Base-by-base conservation (phyloP, 2,113 vertebrate species). In the Macheiramphus alcinus region DNA sequence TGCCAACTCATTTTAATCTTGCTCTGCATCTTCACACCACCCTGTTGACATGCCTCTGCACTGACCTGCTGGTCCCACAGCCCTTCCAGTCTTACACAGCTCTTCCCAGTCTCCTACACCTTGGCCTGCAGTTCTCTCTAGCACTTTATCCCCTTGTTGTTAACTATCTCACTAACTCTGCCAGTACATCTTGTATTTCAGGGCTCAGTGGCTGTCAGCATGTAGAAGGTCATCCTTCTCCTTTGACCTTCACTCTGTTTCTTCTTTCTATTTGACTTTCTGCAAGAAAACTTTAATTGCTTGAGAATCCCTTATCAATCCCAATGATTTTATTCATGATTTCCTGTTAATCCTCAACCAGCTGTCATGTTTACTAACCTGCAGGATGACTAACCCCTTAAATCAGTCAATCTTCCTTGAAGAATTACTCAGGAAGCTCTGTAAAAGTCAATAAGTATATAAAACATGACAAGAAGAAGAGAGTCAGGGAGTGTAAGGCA, bases 301-400 rank as follows among this genome's bases (percentile, higher is more conserved):
- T 79, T 75, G 66, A 89, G 56, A 97, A 96, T 89, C 93, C 70
- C 55, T 97, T 96, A 97, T 94, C 95, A 97, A 93, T 84, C 48
- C 74, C 53, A 72, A 79, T 82, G 92, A 97, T 95, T 95, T 97
- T 96, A 93, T 96, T 97, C 94, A 80, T 55, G 53, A 94, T 94
- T 98, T 93, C 79, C 88, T 95, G 83, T 91, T 97, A 98, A 98
- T 97, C 97, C 92, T 85, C 94, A 80, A 80, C 89, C 84, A 97
- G 45, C 83, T 75, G 85, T 93, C 95, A 81, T 93, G 95, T 98
- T 98, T 97, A 97, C 96, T 88, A 97, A 97, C 95, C 91, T 92
- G 68, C 25, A 65, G 88, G 88, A 91, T n/a, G 65, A 68, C 95
- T 94, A 94, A 93, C 85, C 32, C 81, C 72, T 73, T 80, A 79